Conservation (phyloP, 2,888 invertebrate species). For the Callinectes sapidus region DNA sequence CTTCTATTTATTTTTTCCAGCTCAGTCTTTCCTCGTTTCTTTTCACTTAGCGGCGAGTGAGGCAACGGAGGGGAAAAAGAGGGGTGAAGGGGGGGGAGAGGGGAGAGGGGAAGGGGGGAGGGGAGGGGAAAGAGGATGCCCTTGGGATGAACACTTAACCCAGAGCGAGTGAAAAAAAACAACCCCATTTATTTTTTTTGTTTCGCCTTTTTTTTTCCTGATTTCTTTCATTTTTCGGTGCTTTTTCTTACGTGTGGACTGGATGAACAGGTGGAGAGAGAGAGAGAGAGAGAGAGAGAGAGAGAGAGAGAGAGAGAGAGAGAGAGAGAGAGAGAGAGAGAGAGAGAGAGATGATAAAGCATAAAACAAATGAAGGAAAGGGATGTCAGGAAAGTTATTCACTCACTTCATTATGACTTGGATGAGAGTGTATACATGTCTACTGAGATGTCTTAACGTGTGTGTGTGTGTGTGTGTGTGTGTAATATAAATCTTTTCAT, state of each 20-base stretch:
- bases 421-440: background rate
- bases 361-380: background rate
- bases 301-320: background rate
- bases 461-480: slow-evolving; percentile 16
- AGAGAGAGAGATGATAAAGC: background rate
- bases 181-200: background rate
- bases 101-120: too few species aligned
- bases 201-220: background rate
- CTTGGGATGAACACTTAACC: background rate
- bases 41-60: background rate
- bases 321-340: background rate
- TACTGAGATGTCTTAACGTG: background rate
- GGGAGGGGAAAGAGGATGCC: background rate
- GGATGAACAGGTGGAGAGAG: background rate
- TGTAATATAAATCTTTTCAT: background rate
- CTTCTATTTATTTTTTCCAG: background rate
- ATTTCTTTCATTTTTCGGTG: background rate
- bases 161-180: background rate
- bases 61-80: slow-evolving; percentile 12
- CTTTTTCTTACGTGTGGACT: background rate
- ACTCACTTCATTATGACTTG: background rate
- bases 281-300: background rate
- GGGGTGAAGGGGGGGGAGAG: too few species aligned
- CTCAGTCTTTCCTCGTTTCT: background rate
- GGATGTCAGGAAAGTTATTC: background rate